Evolutionary conservation across 1,140 invertebrate genomes (phyloP).

Genomic region (Trichomalopsis sarcophagae): DNA sequence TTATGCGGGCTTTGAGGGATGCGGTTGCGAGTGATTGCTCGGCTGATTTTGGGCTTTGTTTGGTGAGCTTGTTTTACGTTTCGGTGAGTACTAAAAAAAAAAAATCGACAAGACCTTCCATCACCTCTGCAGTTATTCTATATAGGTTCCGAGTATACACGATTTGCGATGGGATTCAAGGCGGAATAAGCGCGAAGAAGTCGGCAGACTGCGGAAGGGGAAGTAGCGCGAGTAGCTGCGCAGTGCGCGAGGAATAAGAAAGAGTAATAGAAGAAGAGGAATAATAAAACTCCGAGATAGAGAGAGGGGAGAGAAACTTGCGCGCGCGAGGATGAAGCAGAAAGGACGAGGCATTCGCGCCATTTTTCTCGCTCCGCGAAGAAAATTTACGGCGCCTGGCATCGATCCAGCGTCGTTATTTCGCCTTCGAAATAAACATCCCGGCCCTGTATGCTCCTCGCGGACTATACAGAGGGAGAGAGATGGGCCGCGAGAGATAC

Average conservation of each 20-base stretch:
- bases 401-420: slow-evolving; percentile 73
- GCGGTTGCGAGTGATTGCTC: too few relatives aligned
- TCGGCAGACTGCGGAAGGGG: neutral
- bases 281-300: slow-evolving; percentile 55
- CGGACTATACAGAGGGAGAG: neutral
- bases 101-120: too few relatives aligned
- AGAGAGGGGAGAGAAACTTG: slow-evolving; percentile 20
- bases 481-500: slow-evolving; percentile 6
- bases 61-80: too few relatives aligned
- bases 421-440: slow-evolving; percentile 72
- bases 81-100: too few relatives aligned
- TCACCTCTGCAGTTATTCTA: too few relatives aligned
- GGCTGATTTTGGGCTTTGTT: too few relatives aligned
- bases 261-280: slow-evolving; percentile 23
- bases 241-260: slow-evolving; percentile 16
- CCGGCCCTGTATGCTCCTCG: slow-evolving; percentile 27
- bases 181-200: neutral
- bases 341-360: slow-evolving; percentile 67
- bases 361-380: slow-evolving; percentile 71
- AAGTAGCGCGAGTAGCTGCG: neutral
- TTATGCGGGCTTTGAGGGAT: too few relatives aligned
- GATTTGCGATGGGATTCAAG: too few relatives aligned
- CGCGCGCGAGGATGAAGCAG: slow-evolving; percentile 37
- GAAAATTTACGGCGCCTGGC: slow-evolving; percentile 72
- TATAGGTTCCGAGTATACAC: too few relatives aligned